Evolutionary conservation across 2,888 invertebrate genomes (phyloP).

Genomic region (Blera fallax): DNA sequence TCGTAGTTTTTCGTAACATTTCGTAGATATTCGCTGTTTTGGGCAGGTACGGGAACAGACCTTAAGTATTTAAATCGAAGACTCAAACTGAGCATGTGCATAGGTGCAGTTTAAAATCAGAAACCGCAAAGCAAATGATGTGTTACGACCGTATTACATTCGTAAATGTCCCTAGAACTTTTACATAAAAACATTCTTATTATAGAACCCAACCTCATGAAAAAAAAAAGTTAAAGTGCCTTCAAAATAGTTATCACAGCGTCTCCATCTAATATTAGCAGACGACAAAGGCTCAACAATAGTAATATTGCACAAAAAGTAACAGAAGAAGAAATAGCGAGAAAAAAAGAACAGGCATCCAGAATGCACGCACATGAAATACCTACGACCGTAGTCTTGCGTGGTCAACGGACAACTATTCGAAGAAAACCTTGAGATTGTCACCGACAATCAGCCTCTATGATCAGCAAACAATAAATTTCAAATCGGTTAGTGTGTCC

Average conservation of each 20-base stretch:
- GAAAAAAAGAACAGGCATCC: not conserved
- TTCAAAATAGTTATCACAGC: conserved; percentile 33
- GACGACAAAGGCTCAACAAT: conserved; percentile 43
- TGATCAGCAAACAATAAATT: conserved; percentile 72
- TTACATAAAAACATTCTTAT: not conserved
- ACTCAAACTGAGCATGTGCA: too few relatives aligned
- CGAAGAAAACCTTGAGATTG: conserved; percentile 69
- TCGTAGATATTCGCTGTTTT: too few relatives aligned
- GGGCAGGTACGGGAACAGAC: too few relatives aligned
- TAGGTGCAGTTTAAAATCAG: too few relatives aligned
- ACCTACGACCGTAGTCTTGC: conserved; percentile 19
- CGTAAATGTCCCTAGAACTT: too few relatives aligned
- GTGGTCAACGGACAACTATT: conserved; percentile 58
- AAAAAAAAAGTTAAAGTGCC: conserved; percentile 8
- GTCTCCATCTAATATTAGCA: conserved; percentile 39
- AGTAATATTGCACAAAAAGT: conserved; percentile 49
- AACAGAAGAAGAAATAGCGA: not conserved
- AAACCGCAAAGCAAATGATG: too few relatives aligned
- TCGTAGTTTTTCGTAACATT: too few relatives aligned
- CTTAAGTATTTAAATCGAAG: too few relatives aligned
- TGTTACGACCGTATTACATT: too few relatives aligned
- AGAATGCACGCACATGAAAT: conserved; percentile 23
- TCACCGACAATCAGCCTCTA: conserved; percentile 71
- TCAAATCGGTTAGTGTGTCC: conserved; percentile 71
- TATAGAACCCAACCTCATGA: not conserved